Evolutionary conservation across 2,797 vertebrate species (phyloP), one percentile per base, ranked within the genome.

Genomic region (Champsocephalus esox): DNA sequence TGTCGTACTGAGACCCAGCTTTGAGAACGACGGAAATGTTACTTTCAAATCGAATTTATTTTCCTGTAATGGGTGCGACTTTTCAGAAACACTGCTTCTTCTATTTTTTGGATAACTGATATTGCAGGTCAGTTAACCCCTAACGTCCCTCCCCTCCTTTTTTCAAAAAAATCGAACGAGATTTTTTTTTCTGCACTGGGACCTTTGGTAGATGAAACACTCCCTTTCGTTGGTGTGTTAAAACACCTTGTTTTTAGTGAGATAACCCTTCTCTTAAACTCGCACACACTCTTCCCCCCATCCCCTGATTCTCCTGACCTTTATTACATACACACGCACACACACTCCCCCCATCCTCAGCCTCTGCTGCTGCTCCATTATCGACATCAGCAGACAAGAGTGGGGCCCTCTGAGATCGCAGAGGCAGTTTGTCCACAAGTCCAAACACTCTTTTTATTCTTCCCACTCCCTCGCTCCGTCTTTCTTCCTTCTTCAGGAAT

Each of bases 351-450:
- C 43, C 61, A 64, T 87, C 78, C 74, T 71, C 63, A 67, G 75
- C 70, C 72, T 80, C 52, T 81, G 65, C 75, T 45, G 48, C 80
- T 11, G 44, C 82, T 90, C 83, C 69, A 82, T 91, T 93, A 94
- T 93, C 75, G 80, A 93, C 92, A 90, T 88, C 87, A 85, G 87
- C 86, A 92, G 90, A 91, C 84, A 82, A 75, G 79, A 82, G 62
- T 34, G 59, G 65, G 83, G 81, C 83, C 89, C 92, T 92, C 85
- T 51, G 91, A 92, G 93, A 92, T 81, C 28, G 34, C 80, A 77
- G 66, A 82, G 73, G 56, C 73, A 82, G 76, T 76, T 80, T 74
- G 82, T 93, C 91, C 92, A 86, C 89, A 86, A 89, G 89, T 90
- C 90, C 83, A 91, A 93, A 93, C 85, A 86, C 83, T 83, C 62